A percentile compares a stretch with the other conserved stretches of the same genome.
Evolutionary conservation across 2,888 invertebrate species (phyloP).

Genomic region (Tethea ocularis): DNA sequence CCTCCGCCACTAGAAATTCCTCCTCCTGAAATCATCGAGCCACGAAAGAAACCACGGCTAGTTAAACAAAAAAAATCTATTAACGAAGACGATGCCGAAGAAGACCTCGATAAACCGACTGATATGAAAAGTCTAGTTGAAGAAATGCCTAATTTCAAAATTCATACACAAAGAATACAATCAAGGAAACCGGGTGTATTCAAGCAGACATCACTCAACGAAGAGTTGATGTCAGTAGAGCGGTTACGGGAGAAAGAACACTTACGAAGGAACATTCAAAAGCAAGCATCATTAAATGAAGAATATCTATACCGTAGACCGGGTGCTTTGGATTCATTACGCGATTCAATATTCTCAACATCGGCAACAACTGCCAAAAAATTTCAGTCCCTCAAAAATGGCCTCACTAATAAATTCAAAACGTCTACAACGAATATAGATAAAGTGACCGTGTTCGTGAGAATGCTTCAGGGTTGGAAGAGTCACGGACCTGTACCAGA

Average conservation of each 20-base stretch:
- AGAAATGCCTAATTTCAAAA: conserved; percentile 86
- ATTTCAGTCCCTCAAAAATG: conserved; percentile 90
- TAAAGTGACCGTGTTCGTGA: conserved; percentile 92
- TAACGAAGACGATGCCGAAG: conserved; percentile 88
- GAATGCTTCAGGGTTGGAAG: conserved; percentile 93
- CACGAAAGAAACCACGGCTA: conserved; percentile 87
- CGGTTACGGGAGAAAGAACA: conserved; percentile 92
- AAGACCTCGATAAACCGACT: conserved; percentile 86
- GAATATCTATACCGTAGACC: conserved; percentile 89
- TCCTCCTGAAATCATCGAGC: conserved; percentile 68
- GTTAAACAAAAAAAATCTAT: conserved; percentile 95
- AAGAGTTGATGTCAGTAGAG: conserved; percentile 95
- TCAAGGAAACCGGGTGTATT: conserved; percentile 85
- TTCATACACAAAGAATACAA: conserved; percentile 71
- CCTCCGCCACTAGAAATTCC: conserved; percentile 52
- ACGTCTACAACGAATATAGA: conserved; percentile 93
- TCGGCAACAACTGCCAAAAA: conserved; percentile 88
- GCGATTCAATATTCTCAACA: conserved; percentile 89
- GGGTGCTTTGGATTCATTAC: conserved; percentile 87
- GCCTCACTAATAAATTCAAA: conserved; percentile 92
- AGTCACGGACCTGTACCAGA: conserved; percentile 80
- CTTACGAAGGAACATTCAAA: conserved; percentile 92
- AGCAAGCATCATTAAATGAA: conserved; percentile 94
- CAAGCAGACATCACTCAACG: conserved; percentile 94
- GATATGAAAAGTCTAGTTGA: conserved; percentile 87